Base-by-base conservation (phyloP, 2,797 vertebrate species). In the Neosilurus hyrtlii region DNA sequence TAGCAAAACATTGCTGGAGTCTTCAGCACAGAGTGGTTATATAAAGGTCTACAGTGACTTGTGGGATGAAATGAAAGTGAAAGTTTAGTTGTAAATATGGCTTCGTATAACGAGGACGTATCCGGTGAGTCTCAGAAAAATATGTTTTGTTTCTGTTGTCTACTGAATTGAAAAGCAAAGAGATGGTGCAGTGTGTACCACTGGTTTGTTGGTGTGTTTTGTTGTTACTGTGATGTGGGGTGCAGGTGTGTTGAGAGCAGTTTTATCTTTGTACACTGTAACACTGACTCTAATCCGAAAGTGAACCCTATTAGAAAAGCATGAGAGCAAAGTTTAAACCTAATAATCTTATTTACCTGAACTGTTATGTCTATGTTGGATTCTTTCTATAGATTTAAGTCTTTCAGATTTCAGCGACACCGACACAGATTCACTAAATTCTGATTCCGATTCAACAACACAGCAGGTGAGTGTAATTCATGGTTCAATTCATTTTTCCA, bases 11-110 rank as follows among this genome's bases (percentile, higher is more conserved):
- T 51, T 51, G 12, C 68, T 43, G 18, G 16, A 6, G 0, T 24
- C 20, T 14, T 5, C 43, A 43, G 43, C 8, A 43, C 43, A 5
- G 43, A 5, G 43, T 43, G 43, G 2, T 4, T 43, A 8, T 30
- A 30, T 30, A 30, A 30, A 30, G 30, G 30, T 30, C 30, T 30
- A 30, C 30, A 30, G 30, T n/a, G 5, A 49, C 15, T 6, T 24
- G 24, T 18, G 9, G 3, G 20, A 49, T 0, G 66, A 83, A 83
- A 22, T 54, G 82, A 83, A 83, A 83, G n/a, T 37, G 66, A 83
- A 83, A 83, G 65, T 9, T 12, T 26, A 61, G 37, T 61, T 83
- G 1, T 20, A 16, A 63, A 1, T 11, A 83, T 83, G 82, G 82
- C 72, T 74, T 74, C 72, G 16, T 30, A 74, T 16, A 30, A 11